Evolutionary conservation across 2,113 vertebrate species (phyloP).

Genomic region (Eira barbara): DNA sequence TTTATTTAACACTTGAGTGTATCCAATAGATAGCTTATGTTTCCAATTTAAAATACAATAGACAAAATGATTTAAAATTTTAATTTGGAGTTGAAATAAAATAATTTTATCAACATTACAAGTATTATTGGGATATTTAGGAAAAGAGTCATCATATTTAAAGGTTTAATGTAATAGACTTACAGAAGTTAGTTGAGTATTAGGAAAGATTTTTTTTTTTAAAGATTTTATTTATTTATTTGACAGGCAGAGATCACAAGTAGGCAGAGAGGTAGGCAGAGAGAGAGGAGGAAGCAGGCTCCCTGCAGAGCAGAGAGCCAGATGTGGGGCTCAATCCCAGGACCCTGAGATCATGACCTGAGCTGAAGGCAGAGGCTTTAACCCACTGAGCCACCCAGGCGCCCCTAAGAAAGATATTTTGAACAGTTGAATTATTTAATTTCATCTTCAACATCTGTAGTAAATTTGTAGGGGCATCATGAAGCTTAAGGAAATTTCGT

Average conservation of each 20-base stretch:
- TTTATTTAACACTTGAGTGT: neutral
- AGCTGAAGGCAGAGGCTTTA: too few relatives aligned
- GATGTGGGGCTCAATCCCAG: too few relatives aligned
- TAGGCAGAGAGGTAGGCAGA: too few relatives aligned
- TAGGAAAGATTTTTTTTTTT: neutral
- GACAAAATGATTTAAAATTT: neutral
- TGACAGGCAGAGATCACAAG: too few relatives aligned
- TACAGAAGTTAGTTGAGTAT: neutral
- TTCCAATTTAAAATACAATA: neutral
- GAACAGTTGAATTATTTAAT: constrained; percentile 1
- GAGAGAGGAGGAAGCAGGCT: too few relatives aligned
- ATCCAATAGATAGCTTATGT: neutral
- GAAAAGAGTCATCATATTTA: neutral
- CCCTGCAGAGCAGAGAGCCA: too few relatives aligned
- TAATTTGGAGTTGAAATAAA: neutral
- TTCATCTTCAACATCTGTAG: neutral
- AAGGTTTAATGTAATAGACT: neutral
- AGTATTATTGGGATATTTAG: neutral
- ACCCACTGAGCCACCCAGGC: too few relatives aligned
- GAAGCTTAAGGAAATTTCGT: neutral
- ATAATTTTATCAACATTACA: constrained; percentile 25
- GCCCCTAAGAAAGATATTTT: neutral
- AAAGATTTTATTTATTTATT: too few relatives aligned
- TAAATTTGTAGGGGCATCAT: neutral
- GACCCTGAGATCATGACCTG: too few relatives aligned